Percentiles rank a stretch among this genome's conserved stretches.
Conservation (phyloP, 2,888 invertebrate genomes). For the Limenitis camilla region DNA sequence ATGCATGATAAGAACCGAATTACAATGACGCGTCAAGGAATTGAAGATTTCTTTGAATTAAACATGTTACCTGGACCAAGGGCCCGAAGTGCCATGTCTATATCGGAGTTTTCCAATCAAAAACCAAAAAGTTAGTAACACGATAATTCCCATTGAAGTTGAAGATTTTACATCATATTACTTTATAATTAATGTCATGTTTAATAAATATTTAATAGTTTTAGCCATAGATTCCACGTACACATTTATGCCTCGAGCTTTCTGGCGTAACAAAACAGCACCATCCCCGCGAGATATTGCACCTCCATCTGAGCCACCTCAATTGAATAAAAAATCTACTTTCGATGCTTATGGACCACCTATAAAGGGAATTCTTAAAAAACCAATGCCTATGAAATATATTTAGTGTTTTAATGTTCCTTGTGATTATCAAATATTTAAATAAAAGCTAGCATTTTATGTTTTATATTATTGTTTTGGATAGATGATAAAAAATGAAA, state of each 20-base stretch:
- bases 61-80: conserved; percentile 57
- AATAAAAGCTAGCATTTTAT: too few relatives aligned
- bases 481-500: too few relatives aligned
- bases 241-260: conserved; percentile 50
- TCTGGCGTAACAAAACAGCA: conserved; percentile 37
- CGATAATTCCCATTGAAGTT: background rate
- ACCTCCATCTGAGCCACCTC: conserved; percentile 47
- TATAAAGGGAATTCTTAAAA: conserved; percentile 63
- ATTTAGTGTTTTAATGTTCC: conserved; percentile 32
- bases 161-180: background rate
- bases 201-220: conserved; percentile 32
- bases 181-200: background rate
- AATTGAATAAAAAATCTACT: conserved; percentile 35
- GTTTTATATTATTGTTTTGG: too few relatives aligned
- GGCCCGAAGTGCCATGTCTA: conserved; percentile 45
- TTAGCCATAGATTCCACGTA: conserved; percentile 54
- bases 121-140: conserved; percentile 44
- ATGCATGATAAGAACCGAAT: conserved; percentile 53
- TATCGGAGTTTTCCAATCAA: conserved; percentile 40
- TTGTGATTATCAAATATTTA: background rate
- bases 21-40: conserved; percentile 37
- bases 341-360: conserved; percentile 31
- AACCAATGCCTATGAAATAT: conserved; percentile 68
- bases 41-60: conserved; percentile 58
- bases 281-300: conserved; percentile 34